Evolutionary conservation across 2,113 vertebrate genomes (phyloP).

Genomic region (Dicerorhinus sumatrensis): DNA sequence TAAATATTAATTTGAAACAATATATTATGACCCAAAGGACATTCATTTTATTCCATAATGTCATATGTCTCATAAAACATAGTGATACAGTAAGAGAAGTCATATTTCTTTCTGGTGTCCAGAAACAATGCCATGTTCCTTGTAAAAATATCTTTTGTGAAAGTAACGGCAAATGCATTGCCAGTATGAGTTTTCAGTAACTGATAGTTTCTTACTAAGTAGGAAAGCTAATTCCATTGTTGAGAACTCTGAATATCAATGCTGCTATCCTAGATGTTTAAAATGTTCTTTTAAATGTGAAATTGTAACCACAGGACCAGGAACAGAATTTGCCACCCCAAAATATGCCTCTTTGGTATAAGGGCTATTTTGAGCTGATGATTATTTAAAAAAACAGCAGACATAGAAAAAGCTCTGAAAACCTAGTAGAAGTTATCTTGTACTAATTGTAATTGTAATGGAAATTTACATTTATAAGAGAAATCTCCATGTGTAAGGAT

Average conservation of each 20-base stretch:
- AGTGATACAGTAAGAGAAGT: background rate
- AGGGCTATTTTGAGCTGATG: too few relatives aligned
- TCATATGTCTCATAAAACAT: background rate
- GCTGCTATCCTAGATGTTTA: background rate
- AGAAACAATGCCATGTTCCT: background rate
- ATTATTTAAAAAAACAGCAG: too few relatives aligned
- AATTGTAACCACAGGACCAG: too few relatives aligned
- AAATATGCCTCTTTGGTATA: too few relatives aligned
- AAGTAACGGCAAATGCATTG: background rate
- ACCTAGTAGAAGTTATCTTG: too few relatives aligned
- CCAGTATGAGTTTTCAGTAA: background rate
- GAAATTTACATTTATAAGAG: too few relatives aligned
- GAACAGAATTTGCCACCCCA: too few relatives aligned
- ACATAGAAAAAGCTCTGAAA: too few relatives aligned
- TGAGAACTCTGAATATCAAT: background rate
- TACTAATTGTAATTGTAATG: too few relatives aligned
- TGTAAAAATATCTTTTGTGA: background rate
- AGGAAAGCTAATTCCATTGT: background rate
- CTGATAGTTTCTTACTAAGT: background rate
- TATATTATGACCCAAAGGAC: background rate
- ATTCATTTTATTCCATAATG: background rate
- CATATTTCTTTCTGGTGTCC: background rate
- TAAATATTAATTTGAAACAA: constrained; percentile 43
- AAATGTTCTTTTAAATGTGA: background rate
- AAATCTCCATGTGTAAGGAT: too few relatives aligned